Base-by-base conservation (phyloP, 2,888 invertebrate species). In the Oxyscelio sp. region DNA sequence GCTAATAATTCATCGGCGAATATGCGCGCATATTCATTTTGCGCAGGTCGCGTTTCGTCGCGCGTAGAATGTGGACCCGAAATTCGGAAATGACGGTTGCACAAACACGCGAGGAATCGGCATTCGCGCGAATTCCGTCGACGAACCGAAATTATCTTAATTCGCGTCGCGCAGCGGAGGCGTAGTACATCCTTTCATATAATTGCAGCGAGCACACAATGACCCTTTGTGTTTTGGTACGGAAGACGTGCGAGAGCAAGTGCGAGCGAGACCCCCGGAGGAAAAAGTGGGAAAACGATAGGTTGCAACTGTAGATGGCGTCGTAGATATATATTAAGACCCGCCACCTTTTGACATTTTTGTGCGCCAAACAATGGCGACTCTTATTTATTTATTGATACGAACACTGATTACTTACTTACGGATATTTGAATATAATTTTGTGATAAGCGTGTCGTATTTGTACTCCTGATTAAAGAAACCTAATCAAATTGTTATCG, bases 201-300 rank as follows among this genome's bases (percentile, higher is more conserved):
- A 81, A 81, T 81, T 81, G 73, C 66, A 56, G 21, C 52, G 40
- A 59, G 52, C 65, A 52, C 73, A 81, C 80, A 81, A 81, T 81
- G 80, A 74, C 65, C 58, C 80, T 81, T 81, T 81, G 80, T 74
- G 43, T 68, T 65, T 81, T 52, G n/a, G 54, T 17, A 63, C 56
- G 65, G 63, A 56, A 50, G 63, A 48, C 56, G 56, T 11, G 5
- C 13, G 24, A 61, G 56, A 19, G 75, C 27, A 48, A 48, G 56
- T 11, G 5, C 13, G 24, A 61, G 56, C 15, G 75, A 4, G 50
- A 48, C 21, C 2, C 13, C 8, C 27, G 31, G 6, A 5, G 50
- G 50, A 50, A 6, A 27, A 27, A 6, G 27, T 27, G 27, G 6
- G 6, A 27, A 27, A 27, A 6, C 27, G 6, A 4, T 4, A 4